Evolutionary conservation across 2,888 invertebrate genomes (phyloP).

Genomic region (Nipponacmea schrenckii): DNA sequence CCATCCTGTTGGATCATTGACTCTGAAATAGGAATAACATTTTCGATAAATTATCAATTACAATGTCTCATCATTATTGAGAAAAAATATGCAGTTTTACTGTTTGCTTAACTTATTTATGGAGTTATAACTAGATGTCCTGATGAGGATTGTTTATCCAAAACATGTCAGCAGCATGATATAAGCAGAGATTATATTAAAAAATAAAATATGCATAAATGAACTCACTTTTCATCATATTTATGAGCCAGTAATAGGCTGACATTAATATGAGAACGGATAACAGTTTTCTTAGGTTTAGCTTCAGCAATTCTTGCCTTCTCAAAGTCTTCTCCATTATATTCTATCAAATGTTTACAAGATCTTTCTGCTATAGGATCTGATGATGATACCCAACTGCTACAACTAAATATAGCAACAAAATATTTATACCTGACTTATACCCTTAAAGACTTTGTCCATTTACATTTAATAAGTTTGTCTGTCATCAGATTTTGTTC

Average conservation of each 20-base stretch:
- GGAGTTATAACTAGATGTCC: too few relatives aligned
- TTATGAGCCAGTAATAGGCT: constrained; percentile 59
- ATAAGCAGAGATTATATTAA: too few relatives aligned
- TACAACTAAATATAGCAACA: constrained; percentile 39
- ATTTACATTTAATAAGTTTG: too few relatives aligned
- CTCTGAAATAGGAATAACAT: constrained; percentile 12
- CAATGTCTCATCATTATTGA: too few relatives aligned
- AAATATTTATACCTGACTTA: neutral
- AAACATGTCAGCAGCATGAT: too few relatives aligned
- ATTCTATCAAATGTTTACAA: constrained; percentile 57
- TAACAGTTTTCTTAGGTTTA: constrained; percentile 40
- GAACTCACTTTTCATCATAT: constrained; percentile 53
- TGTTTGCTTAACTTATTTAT: too few relatives aligned
- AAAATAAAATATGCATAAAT: too few relatives aligned
- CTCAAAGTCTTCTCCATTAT: constrained; percentile 60
- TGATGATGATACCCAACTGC: constrained; percentile 42
- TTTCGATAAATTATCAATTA: too few relatives aligned
- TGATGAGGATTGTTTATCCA: too few relatives aligned
- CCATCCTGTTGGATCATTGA: constrained; percentile 57
- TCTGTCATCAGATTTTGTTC: too few relatives aligned
- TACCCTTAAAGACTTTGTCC: too few relatives aligned
- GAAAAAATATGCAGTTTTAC: too few relatives aligned
- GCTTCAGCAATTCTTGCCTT: constrained; percentile 38
- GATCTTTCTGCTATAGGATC: constrained; percentile 48
- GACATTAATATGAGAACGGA: constrained; percentile 42